A percentile compares a stretch with the other conserved stretches of the same genome.
Conservation (phyloP, 2,113 vertebrate species). For the Leptocoma aspasia region DNA sequence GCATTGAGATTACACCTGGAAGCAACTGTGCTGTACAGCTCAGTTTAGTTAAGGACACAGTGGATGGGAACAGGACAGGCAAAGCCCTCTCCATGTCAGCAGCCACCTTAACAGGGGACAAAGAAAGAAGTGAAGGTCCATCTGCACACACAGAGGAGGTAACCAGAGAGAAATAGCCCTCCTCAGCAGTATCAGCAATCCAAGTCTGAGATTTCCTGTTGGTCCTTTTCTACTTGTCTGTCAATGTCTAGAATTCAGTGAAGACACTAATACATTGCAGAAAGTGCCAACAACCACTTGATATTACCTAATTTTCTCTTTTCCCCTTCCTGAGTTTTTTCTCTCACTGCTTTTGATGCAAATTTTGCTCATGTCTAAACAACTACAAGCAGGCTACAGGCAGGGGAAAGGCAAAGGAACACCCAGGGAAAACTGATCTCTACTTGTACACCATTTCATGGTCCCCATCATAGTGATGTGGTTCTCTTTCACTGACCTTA, state of each 20-base stretch:
- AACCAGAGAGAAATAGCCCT: not conserved
- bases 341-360: not conserved
- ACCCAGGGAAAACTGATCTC: not conserved
- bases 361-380: not conserved
- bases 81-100: not conserved
- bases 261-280: not conserved
- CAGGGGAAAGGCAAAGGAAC: not conserved
- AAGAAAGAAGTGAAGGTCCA: not conserved
- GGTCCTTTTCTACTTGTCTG: not conserved
- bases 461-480: not conserved
- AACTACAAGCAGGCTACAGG: not conserved
- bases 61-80: not conserved
- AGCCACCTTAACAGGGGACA: not conserved
- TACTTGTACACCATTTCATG: not conserved
- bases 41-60: not conserved
- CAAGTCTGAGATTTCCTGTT: not conserved
- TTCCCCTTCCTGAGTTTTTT: not conserved
- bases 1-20: not conserved
- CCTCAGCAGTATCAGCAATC: not conserved
- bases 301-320: not conserved
- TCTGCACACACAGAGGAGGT: not conserved
- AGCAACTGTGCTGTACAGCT: not conserved
- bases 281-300: not conserved
- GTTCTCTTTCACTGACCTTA: not conserved
- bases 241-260: not conserved